Evolutionary conservation across 2,888 invertebrate genomes (phyloP), one percentile per base, ranked within the genome.

Genomic region (Synanthedon myopaeformis): DNA sequence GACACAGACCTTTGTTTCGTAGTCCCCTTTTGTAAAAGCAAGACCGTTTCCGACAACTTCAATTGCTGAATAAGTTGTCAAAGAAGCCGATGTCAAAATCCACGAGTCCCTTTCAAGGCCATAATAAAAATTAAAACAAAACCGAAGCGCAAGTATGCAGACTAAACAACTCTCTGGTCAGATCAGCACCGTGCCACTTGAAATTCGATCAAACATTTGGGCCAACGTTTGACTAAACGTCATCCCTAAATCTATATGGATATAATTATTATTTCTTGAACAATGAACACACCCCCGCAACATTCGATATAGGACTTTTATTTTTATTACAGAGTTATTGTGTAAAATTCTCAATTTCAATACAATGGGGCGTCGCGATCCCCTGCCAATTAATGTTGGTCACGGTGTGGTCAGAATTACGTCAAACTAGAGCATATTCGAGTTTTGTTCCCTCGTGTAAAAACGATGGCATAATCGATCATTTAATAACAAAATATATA

Each of bases 321-420:
- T 83, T 85, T 80, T 79, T 79, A 80, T 76, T 74, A 17, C 68
- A 62, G 60, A 68, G 60, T 72, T 69, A 76, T 78, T 79, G 71
- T 79, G 64, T 69, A 71, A 83, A 82, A 77, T 72, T 76, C 64
- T 70, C 67, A 62, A 75, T 74, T 82, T 76, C 75, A 64, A 73
- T 73, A 59, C 61, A 62, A 72, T 79, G 61, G 71, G 59, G 77
- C 66, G 64, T 59, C 59, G 60, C 64, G 76, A 73, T 76, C 85
- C 87, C 87, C 84, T 83, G 85, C 85, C 87, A 87, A 87, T 87
- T 86, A 85, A 79, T 65, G 76, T 85, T 67, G 74, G 84, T 66
- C 79, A 79, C 79, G 83, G 84, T 78, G 84, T 78, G 87, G 85
- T 85, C 86, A 82, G 66, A 71, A 62, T 65, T 67, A 69, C 74